A percentile compares a stretch with the other conserved stretches of the same genome.
Conservation (phyloP, 2,888 invertebrate genomes). For the Caradrina kadenii region DNA sequence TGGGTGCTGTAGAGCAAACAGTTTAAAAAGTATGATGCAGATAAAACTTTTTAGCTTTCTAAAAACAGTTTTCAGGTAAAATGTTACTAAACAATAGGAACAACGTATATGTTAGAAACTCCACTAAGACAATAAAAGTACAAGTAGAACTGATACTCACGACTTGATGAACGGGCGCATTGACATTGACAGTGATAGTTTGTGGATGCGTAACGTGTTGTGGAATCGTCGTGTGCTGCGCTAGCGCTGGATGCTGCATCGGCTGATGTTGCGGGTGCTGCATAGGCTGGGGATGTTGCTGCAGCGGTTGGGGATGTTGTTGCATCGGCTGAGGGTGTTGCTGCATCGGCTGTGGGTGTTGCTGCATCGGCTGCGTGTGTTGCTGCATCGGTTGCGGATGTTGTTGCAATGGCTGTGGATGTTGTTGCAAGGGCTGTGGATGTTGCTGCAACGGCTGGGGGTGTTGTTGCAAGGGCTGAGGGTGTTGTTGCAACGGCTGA, state of each 20-base stretch:
- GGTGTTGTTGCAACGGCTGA: slow-evolving; percentile 18
- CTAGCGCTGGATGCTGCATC: slow-evolving; percentile 70
- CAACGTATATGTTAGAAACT: not conserved
- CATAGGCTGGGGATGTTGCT: slow-evolving; percentile 26
- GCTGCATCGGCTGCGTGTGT: slow-evolving; percentile 25
- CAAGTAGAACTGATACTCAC: slow-evolving; percentile 53
- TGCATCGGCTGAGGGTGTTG: slow-evolving; percentile 31
- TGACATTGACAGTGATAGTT: slow-evolving; percentile 71
- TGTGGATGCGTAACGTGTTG: slow-evolving; percentile 67
- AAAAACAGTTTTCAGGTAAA: not conserved
- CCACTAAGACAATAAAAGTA: not conserved
- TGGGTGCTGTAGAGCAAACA: slow-evolving; percentile 75
- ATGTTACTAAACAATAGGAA: not conserved
- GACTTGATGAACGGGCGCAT: slow-evolving; percentile 72
- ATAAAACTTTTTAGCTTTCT: not conserved
- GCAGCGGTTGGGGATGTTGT: slow-evolving; percentile 61
- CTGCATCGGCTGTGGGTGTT: slow-evolving; percentile 61
- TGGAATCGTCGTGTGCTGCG: slow-evolving; percentile 65
- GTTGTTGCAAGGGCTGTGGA: slow-evolving; percentile 30
- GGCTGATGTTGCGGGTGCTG: slow-evolving; percentile 66
- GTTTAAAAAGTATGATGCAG: not conserved
- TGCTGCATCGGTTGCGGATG: slow-evolving; percentile 31
- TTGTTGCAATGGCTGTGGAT: slow-evolving; percentile 29
- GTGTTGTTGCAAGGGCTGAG: slow-evolving; percentile 15
- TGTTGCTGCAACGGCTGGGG: slow-evolving; percentile 27